These are phyloP conservation scores for Steatornis caripensis DNA, from an alignment of 2,113 vertebrate species.

Conservation along the genomic window DNA sequence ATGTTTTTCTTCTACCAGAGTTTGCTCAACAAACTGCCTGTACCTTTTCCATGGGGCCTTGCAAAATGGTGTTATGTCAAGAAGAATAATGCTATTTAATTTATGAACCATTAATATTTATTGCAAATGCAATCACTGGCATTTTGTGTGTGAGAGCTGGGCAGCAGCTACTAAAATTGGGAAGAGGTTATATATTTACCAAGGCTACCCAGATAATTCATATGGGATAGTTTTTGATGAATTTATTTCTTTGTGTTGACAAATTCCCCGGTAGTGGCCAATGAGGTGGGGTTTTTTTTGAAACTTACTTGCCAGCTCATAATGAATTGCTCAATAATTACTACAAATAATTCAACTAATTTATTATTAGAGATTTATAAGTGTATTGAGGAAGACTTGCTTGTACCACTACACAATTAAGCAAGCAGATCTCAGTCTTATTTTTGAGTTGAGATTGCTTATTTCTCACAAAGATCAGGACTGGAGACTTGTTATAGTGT, in stretches of 20 bases:
- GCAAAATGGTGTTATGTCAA: constrained; percentile 18
- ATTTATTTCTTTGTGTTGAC: neutral
- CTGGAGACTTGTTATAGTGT: neutral
- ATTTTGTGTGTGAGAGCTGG: constrained; percentile 4
- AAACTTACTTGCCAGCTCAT: neutral
- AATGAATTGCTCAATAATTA: neutral
- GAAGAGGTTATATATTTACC: neutral
- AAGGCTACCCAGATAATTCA: neutral
- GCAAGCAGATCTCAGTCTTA: neutral
- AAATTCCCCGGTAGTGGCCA: neutral
- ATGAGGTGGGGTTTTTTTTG: neutral
- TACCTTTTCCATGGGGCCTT: neutral
- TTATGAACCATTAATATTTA: constrained; percentile 56
- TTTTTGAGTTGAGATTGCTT: neutral
- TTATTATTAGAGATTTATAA: neutral
- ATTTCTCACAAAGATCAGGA: neutral
- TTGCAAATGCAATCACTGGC: neutral
- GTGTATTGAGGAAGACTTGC: neutral
- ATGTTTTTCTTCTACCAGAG: neutral
- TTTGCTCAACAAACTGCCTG: neutral
- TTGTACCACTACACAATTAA: neutral
- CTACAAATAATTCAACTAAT: neutral
- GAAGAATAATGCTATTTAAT: constrained; percentile 48
- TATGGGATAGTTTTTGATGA: neutral
- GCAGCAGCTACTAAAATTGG: constrained; percentile 14